These are phyloP conservation scores for Oryctolagus cuniculus DNA, from an alignment of 2,113 vertebrate species.

Conservation along the genomic window mOryCun1.1 NC_091440.1:18374001-18374500, in stretches of 20 bases:
- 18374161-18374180: neutral
- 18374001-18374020: slow-evolving; percentile 59
- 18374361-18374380: neutral
- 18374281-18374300: neutral
- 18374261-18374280: neutral
- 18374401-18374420: neutral
- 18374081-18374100: slow-evolving; percentile 25
- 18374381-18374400: neutral
- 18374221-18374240: neutral
- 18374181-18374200: neutral
- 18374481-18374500: neutral
- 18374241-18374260: neutral
- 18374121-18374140: neutral
- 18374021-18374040: slow-evolving; percentile 64
- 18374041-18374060: slow-evolving; percentile 54
- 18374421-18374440: neutral
- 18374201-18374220: neutral
- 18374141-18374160: neutral
- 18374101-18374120: slow-evolving; percentile 60
- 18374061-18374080: slow-evolving; percentile 12
- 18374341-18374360: neutral
- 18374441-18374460: neutral
- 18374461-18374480: neutral
- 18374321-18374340: too few species aligned
- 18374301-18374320: too few species aligned